Evolutionary conservation across 2,888 invertebrate genomes (phyloP), one percentile per base, ranked within the genome.

Genomic region (Micoletzkya japonica): DNA sequence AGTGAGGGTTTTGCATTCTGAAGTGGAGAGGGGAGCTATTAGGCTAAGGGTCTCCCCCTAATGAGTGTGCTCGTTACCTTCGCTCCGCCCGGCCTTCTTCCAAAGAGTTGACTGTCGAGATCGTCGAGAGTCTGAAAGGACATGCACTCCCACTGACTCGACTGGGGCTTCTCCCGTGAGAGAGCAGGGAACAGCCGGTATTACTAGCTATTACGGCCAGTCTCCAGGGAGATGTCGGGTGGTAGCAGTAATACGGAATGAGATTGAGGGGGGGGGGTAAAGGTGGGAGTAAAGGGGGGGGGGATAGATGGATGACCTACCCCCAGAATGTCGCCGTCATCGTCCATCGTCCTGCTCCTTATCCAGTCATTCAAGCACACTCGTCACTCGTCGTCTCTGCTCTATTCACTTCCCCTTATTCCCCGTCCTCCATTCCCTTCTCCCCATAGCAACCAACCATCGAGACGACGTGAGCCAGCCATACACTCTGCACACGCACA

Each of bases 101-200:
- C 64, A n/a, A 66, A 37, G 10, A 66, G 4, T n/a, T 36, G 32
- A 37, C 37, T 54, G 37, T 66, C 64, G 37, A 66, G 26, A 28
- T 66, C 64, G 30, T 66, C 64, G n/a, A 52, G 54, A 66, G 30
- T 66, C 64, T 66, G 64, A 52, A 66, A 44, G 17, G 34, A 28
- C 30, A 17, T 30, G 32, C 64, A 49, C 50, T 4, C 30, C 39
- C 17, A 2, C 3, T 30, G 20, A 26, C 26, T 59, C 37, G 32
- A 28, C 36, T 24, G 24, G 20, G 39, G 7, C 52, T 20, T 50
- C 34, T 24, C 30, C 28, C 50, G n/a, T n/a, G n/a, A n/a, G n/a
- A n/a, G n/a, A n/a, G n/a, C n/a, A n/a, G n/a, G n/a, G n/a, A n/a
- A n/a, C n/a, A n/a, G n/a, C n/a, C n/a, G n/a, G n/a, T n/a, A n/a